Percentiles rank a stretch among this genome's conserved stretches.
These are phyloP conservation scores for Fringilla coelebs DNA, from an alignment of 2,797 vertebrate genomes.

Conservation along the genomic window DNA sequence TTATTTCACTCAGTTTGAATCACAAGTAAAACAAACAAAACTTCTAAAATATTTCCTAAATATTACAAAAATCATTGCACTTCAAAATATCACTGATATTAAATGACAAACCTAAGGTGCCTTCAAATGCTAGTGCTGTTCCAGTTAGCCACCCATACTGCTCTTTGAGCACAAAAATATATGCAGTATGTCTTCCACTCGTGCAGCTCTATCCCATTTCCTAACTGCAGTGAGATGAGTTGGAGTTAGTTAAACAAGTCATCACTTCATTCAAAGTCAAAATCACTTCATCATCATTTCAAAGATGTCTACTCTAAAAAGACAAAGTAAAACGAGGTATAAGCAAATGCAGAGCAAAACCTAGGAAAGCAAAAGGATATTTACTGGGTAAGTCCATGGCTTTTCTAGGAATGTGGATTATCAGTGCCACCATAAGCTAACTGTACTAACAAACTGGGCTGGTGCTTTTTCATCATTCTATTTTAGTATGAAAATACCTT, in stretches of 20 bases:
- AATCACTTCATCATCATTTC: no score
- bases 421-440: neutral
- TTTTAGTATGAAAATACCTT: neutral
- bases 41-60: neutral
- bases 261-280: neutral
- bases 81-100: neutral
- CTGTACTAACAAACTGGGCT: neutral
- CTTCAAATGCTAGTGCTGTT: neutral
- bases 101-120: neutral
- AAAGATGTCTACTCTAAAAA: neutral
- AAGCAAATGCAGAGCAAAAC: neutral
- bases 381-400: neutral
- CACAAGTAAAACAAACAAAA: neutral
- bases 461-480: neutral
- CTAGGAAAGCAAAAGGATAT: neutral
- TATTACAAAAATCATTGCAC: neutral
- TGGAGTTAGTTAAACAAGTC: neutral
- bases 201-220: neutral
- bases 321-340: neutral
- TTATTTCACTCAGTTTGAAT: neutral
- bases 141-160: neutral
- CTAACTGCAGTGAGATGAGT: neutral
- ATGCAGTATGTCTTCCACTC: neutral
- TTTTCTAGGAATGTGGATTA: neutral
- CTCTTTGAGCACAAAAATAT: neutral